These are phyloP conservation scores for Myrmophylax atrothorax DNA, from an alignment of 2,113 vertebrate genomes.

Conservation along the genomic window DNA sequence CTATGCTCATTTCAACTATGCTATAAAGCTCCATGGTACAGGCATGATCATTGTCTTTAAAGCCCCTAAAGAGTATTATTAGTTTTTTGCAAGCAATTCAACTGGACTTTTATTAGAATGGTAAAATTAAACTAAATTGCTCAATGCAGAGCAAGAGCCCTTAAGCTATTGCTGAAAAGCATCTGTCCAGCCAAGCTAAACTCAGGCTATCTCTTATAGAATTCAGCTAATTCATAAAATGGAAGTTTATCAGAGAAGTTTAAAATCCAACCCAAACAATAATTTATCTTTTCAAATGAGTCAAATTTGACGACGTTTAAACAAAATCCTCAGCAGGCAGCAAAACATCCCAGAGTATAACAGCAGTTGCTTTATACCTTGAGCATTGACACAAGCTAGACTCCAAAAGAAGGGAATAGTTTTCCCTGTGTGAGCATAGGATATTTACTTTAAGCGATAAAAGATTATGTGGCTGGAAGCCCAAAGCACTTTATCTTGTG, in stretches of 20 bases:
- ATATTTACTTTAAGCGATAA: constrained; percentile 56
- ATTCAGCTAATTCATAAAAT: constrained; percentile 32
- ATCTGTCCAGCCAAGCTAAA: not conserved
- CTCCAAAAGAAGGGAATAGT: not conserved
- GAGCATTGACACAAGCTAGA: not conserved
- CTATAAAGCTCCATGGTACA: constrained; percentile 36
- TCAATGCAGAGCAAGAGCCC: constrained; percentile 14
- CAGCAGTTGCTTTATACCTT: not conserved
- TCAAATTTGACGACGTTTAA: not conserved
- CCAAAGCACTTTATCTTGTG: constrained; percentile 60
- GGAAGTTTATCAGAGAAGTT: not conserved
- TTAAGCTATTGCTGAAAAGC: constrained; percentile 27
- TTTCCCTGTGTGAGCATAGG: constrained; percentile 5
- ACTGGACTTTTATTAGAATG: constrained; percentile 54
- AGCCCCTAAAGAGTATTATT: not conserved
- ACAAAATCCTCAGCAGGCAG: constrained; percentile 1
- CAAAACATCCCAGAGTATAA: not conserved
- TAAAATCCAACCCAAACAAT: constrained; percentile 36
- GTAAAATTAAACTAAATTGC: constrained; percentile 54
- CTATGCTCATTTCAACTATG: constrained; percentile 14
- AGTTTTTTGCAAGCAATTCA: constrained; percentile 31
- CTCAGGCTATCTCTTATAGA: not conserved
- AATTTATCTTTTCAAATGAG: constrained; percentile 21
- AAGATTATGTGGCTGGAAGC: constrained; percentile 56
- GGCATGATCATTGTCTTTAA: constrained; percentile 35